phyloP scores from a whole-genome alignment of 2,113 vertebrate species.

The Podocnemis expansa region DNA sequence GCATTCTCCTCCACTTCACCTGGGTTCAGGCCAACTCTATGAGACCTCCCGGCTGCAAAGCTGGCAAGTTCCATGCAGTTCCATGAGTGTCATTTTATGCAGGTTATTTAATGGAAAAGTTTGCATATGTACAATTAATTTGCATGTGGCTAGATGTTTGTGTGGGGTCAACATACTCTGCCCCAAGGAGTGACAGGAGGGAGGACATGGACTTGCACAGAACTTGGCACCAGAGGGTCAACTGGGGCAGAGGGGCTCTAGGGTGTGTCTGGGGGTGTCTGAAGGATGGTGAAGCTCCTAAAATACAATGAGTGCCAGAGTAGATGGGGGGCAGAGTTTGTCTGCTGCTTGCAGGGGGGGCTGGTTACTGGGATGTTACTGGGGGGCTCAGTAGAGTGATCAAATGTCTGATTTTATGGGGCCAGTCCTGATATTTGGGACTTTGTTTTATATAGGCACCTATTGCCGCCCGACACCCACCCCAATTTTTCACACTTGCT shows the following conservation, averaged over 20 bases:
- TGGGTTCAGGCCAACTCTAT: neutral
- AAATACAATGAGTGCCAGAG: neutral
- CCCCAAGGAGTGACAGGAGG: neutral
- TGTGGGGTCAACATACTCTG: neutral
- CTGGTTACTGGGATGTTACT: neutral
- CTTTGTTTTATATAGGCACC: too few relatives aligned
- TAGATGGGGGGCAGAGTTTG: neutral
- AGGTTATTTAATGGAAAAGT: neutral
- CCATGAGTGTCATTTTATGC: neutral
- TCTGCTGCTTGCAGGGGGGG: neutral
- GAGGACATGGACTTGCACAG: neutral
- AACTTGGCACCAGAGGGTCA: neutral
- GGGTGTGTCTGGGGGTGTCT: neutral
- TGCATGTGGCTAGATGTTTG: neutral
- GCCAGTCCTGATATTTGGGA: too few relatives aligned
- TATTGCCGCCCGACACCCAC: too few relatives aligned
- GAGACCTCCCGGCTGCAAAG: neutral
- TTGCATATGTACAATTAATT: neutral
- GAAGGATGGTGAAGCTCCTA: neutral
- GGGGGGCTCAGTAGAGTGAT: neutral
- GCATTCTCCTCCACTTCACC: neutral
- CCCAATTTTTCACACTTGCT: too few relatives aligned
- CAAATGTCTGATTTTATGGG: too few relatives aligned
- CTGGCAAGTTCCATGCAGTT: neutral
- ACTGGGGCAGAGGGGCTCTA: neutral